Conservation (phyloP, 2,113 vertebrate species). For the Labeo rohita region DNA sequence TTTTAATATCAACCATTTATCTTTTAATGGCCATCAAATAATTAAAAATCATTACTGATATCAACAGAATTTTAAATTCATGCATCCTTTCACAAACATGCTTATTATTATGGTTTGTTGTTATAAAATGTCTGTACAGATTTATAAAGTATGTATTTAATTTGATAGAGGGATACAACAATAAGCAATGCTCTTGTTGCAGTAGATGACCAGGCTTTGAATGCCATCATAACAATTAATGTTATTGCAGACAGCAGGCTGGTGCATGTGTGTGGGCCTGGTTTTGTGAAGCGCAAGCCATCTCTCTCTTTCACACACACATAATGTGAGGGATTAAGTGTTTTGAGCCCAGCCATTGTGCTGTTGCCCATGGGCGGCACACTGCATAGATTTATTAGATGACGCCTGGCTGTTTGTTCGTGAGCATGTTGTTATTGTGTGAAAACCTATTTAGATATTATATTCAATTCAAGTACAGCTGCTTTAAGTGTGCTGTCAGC, state of each 20-base stretch:
- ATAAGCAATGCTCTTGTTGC: background rate
- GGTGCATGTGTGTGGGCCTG: conserved; percentile 15
- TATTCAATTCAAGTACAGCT: background rate
- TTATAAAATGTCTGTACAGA: background rate
- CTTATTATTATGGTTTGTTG: background rate
- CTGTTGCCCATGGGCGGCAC: conserved; percentile 22
- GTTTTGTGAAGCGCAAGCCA: background rate
- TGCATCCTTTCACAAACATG: background rate
- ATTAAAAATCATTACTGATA: background rate
- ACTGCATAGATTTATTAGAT: conserved; percentile 35
- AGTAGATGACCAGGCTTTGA: background rate
- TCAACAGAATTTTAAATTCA: background rate
- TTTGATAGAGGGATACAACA: background rate
- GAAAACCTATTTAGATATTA: background rate
- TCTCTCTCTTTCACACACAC: conserved; percentile 3
- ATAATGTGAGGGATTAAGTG: conserved; percentile 31
- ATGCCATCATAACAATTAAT: conserved; percentile 23
- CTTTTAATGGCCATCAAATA: background rate
- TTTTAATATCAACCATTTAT: background rate
- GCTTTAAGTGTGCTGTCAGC: background rate
- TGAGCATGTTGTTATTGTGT: background rate
- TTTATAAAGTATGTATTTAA: background rate
- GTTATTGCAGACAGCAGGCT: conserved; percentile 8
- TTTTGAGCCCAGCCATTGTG: conserved; percentile 16
- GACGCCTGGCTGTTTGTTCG: conserved; percentile 22